Base-by-base conservation (phyloP, 1,140 invertebrate species). In the Trichomalopsis sarcophagae region DNA sequence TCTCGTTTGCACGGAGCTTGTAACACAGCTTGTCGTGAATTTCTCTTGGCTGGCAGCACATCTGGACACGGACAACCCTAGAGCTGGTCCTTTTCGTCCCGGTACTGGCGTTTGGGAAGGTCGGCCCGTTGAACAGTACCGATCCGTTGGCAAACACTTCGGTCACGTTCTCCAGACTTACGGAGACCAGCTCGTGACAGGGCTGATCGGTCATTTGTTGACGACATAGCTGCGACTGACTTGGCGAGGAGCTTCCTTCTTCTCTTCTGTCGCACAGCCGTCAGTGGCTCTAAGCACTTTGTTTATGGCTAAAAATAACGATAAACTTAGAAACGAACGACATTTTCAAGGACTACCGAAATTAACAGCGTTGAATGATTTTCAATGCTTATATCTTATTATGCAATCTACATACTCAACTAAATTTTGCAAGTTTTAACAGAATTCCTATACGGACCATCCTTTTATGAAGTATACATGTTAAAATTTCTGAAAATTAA, bases 11-110 rank as follows among this genome's bases (percentile, higher is more conserved):
- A 30, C 14, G 14, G 3, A 27, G 27, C 55, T 62, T 62, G 23
- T 75, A 69, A n/a, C 77, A 84, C 17, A 62, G 96, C 11, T 84
- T 62, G 6, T 23, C 7, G 7, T 47, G 6, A 14, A 21, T 21
- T 14, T 74, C 9, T n/a, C 75, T 62, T 30, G 75, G 40, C 5
- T 36, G 11, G 36, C 87, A 89, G n/a, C 88, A 89, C 55, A 74
- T 79, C 33, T 86, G 85, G 0, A 50, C 87, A 89, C 0, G 78
- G 75, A 69, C 88, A 89, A 40, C 85, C 87, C 14, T 75, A 82
- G 3, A 81, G 30, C 27, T 47, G 30, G 2, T 81, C 36, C 10
- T 73, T 33, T 2, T 78, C n/a, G 13, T n/a, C 62, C 13, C 13
- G 14, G 75, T 80, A 88, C 21, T 86, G 82, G 77, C 21, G 14